phyloP scores from a whole-genome alignment of 2,797 vertebrate genomes.

The Pelochelys cantorii region DNA sequence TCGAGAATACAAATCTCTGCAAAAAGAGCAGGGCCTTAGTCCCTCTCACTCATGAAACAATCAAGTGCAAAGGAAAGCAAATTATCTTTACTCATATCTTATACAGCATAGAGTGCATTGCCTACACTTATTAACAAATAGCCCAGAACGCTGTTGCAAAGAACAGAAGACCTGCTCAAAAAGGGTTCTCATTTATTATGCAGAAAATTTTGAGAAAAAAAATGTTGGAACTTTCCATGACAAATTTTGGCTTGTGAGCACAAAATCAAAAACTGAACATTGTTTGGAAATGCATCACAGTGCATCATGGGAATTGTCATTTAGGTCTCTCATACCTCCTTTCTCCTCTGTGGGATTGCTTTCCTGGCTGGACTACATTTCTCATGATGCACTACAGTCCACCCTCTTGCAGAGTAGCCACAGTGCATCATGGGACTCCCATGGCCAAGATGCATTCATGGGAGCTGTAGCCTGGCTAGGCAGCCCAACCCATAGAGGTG shows the following conservation, averaged over 20 bases:
- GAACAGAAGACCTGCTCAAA: neutral
- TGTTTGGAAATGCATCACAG: neutral
- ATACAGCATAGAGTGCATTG: neutral
- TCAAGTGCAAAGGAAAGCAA: neutral
- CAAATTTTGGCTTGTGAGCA: neutral
- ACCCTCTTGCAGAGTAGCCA: neutral
- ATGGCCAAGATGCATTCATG: neutral
- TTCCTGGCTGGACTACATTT: neutral
- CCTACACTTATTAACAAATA: fast-evolving
- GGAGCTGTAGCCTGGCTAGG: neutral
- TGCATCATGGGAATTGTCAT: neutral
- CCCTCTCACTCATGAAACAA: neutral
- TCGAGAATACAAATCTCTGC: neutral
- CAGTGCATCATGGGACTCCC: neutral
- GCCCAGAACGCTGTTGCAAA: neutral
- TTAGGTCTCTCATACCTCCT: neutral
- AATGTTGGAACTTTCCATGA: neutral
- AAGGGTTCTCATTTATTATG: neutral
- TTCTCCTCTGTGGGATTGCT: neutral
- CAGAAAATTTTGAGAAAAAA: neutral
- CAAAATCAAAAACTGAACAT: neutral
- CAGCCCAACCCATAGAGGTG: neutral
- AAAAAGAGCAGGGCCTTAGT: neutral
- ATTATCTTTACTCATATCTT: neutral
- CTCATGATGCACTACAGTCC: neutral